Evolutionary conservation across 2,888 invertebrate species (phyloP), one percentile per base, ranked within the genome.

Genomic region (Bibio marci): DNA sequence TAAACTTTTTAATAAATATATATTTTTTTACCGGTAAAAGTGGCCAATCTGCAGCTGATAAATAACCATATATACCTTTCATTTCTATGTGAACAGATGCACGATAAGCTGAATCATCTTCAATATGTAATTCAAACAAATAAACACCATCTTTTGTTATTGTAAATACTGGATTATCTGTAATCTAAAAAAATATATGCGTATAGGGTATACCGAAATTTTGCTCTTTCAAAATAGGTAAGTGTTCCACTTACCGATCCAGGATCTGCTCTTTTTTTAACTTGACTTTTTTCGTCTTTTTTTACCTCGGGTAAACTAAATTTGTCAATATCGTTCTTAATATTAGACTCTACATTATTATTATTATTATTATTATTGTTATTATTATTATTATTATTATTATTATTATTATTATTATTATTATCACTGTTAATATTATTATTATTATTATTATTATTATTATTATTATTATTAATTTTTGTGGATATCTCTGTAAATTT

Each of bases 31-130:
- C 82, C 45, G 82, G 79, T 45, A 91, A 59, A 5, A 91, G 64
- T 0, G 91, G 91, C 78, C 82, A 90, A 57, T 91, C 87, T 2
- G 78, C 77, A 6, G 91, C 90, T 1, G 88, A 87, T 32, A 92
- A 67, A 56, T 80, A 91, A 0, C 90, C 88, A 51, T 80, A 72
- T 0, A 74, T 71, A 26, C 79, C 74, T 45, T 71, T 64, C 72
- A 87, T 81, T 55, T 80, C 76, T 14, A 88, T 65, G 37, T 72
- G 70, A 2, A 79, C 69, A 1, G 67, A 63, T 1, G 75, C 71
- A 39, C 64, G 68, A 50, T 73, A 76, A 25, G 65, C 60, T 0
- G 54, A 50, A 15, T 57, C 48, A 51, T 64, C 59, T 19, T 55
- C 53, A 14, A 75, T 64, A 35, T 58, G 56, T 26, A 78, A 49